phyloP scores from a whole-genome alignment of 2,888 invertebrate species.

The Sericinus montela region DNA sequence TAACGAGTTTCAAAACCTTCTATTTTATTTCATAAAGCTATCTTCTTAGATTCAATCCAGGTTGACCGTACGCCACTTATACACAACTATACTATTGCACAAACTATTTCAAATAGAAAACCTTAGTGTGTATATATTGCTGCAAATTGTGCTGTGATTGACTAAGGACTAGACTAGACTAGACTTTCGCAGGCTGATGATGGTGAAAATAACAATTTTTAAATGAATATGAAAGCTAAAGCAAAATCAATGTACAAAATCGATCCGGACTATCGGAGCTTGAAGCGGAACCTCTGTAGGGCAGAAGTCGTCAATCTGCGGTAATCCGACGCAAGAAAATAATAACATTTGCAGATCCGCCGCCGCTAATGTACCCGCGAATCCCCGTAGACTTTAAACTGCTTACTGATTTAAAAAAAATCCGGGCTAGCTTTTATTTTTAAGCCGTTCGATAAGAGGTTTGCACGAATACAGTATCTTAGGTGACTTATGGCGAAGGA shows the following conservation, averaged over 20 bases:
- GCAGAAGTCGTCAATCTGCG: conserved; percentile 29
- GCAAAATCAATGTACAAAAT: conserved; percentile 36
- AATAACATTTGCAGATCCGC: conserved; percentile 61
- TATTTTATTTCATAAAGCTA: too few relatives aligned
- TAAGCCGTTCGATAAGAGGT: conserved; percentile 42
- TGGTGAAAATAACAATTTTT: conserved; percentile 24
- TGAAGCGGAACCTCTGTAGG: conserved; percentile 29
- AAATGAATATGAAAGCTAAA: not conserved
- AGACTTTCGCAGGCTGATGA: not conserved
- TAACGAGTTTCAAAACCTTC: too few relatives aligned
- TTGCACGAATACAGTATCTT: conserved; percentile 19
- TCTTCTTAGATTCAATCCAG: too few relatives aligned
- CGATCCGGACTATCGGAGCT: conserved; percentile 29
- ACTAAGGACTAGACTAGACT: too few relatives aligned
- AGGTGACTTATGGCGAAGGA: not conserved
- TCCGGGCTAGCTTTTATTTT: conserved; percentile 38
- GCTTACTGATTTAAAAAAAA: conserved; percentile 59
- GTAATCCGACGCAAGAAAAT: conserved; percentile 47
- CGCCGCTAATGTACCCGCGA: conserved; percentile 52
- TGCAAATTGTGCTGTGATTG: too few relatives aligned
- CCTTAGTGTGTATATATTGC: too few relatives aligned
- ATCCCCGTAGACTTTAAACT: conserved; percentile 63
- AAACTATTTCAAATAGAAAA: too few relatives aligned
- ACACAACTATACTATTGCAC: too few relatives aligned
- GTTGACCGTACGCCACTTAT: too few relatives aligned